phyloP scores from a whole-genome alignment of 1,140 invertebrate species.

The Marisa cornuarietis region DNA sequence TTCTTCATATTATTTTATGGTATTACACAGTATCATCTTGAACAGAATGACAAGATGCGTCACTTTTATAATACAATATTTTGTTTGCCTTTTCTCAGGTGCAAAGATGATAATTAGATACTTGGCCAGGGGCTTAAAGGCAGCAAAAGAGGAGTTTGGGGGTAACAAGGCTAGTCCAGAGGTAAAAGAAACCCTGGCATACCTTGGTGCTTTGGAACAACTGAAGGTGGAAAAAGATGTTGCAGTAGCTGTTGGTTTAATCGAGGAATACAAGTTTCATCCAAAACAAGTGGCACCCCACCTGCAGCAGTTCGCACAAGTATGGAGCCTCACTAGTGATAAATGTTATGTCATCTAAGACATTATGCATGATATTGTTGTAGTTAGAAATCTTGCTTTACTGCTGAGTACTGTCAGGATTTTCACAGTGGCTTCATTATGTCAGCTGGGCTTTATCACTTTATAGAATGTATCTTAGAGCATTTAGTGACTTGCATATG shows the following conservation, averaged over 20 bases:
- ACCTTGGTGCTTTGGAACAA: constrained; percentile 71
- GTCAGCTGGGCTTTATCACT: too few relatives aligned
- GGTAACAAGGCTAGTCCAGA: constrained; percentile 54
- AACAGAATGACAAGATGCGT: too few relatives aligned
- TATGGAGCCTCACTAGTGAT: neutral
- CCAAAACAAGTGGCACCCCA: constrained; percentile 75
- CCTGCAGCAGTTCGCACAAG: constrained; percentile 60
- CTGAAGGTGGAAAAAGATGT: constrained; percentile 72
- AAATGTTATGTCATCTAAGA: too few relatives aligned
- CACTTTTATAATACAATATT: too few relatives aligned
- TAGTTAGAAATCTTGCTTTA: too few relatives aligned
- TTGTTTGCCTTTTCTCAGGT: constrained; percentile 63
- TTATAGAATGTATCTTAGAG: too few relatives aligned
- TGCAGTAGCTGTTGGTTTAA: constrained; percentile 67
- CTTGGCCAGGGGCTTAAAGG: constrained; percentile 58
- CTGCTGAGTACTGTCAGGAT: too few relatives aligned
- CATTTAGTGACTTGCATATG: too few relatives aligned
- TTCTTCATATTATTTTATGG: too few relatives aligned
- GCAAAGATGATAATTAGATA: constrained; percentile 68
- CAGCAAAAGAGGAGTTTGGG: constrained; percentile 65
- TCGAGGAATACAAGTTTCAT: constrained; percentile 68
- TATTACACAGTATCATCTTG: too few relatives aligned
- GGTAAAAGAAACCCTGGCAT: constrained; percentile 69
- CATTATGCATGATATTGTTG: too few relatives aligned
- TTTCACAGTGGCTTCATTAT: too few relatives aligned